Base-by-base conservation (phyloP, 2,888 invertebrate genomes). In the Noctua janthe region DNA sequence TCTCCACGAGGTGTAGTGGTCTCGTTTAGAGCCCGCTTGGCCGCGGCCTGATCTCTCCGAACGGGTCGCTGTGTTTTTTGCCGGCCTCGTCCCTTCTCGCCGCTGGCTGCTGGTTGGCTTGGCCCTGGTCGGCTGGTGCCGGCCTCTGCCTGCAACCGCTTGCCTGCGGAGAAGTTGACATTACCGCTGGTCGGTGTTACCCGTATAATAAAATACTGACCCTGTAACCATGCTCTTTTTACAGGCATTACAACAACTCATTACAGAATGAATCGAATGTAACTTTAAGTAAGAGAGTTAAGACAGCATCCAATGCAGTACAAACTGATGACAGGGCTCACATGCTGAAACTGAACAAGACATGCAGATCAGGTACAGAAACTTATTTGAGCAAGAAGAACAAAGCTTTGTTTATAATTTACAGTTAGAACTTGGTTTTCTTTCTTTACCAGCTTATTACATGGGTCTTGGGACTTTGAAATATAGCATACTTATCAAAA, bases 271-370 rank as follows among this genome's bases (percentile, higher is more conserved):
- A 92, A 1, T 79, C 81, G 3, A 80, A 77, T n/a, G 29, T 67
- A 11, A 71, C 66, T 15, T 88, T 87, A 39, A 89, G 66, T 35
- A 90, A 88, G 71, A 92, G 90, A 87, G 88, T 92, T 0, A 94
- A 94, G 79, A 91, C 91, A 1, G 49, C 80, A 0, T 90, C 93
- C 1, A 94, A 86, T 70, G 86, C 88, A 15, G 94, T 92, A 0
- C 97, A 97, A 84, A 96, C 97, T 2, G 95, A 95, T 1, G 87
- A 92, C 71, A 93, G 92, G 56, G 89, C 93, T 13, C 91, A 91
- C 43, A 93, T 95, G 64, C 54, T 96, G 35, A 92, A 93, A 85
- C 89, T 96, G 0, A 88, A 89, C 73, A 92, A 90, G 76, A 90
- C 90, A 70, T 90, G 77, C 74, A 89, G 82, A 87, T 64, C 87